Evolutionary conservation across 2,888 invertebrate species (phyloP), one percentile per base, ranked within the genome.

Genomic region (Galeopsomyia nigrocyanea): DNA sequence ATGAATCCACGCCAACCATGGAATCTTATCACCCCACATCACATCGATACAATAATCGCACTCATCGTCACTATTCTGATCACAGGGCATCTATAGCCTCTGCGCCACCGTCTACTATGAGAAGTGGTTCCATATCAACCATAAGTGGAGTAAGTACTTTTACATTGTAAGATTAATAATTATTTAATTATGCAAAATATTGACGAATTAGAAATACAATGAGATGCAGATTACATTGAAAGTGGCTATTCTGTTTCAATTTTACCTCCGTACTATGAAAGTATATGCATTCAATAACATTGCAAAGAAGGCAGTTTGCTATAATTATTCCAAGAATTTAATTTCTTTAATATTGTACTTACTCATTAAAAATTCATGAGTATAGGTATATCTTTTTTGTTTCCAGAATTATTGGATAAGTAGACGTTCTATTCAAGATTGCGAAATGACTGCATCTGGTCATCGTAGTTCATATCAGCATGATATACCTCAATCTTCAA

Each of bases 321-420:
- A 2, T 5, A 26, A 26, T 26, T 26, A 26, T 26, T 26, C 26
- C 5, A 26, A 26, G 3, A 5, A 26, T 26, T 26, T 26, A 2
- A 26, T 26, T 26, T 26, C 26, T 26, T 26, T 5, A 2, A 5
- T 3, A 26, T 26, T 26, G 2, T 26, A 26, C 2, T 26, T 26
- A 26, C 26, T 26, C 2, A 26, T 26, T 26, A 26, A 26, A 26
- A 26, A 26, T 5, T 3, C 5, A 26, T 26, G 5, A 26, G 26
- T 39, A 39, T 39, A 31, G 3, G 7, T 31, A 31, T 31, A 13
- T 57, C 9, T 50, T 17, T 58, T 66, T 22, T n/a, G 58, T 53
- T 82, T 82, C 60, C 79, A 89, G 88, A 88, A 87, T 78, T 89
- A 89, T 76, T 89, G 89, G 81, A 82, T 86, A 2, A 84, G 86